Evolutionary conservation across 2,113 vertebrate genomes (phyloP), one percentile per base, ranked within the genome.

Genomic region (Collichthys lucidus): DNA sequence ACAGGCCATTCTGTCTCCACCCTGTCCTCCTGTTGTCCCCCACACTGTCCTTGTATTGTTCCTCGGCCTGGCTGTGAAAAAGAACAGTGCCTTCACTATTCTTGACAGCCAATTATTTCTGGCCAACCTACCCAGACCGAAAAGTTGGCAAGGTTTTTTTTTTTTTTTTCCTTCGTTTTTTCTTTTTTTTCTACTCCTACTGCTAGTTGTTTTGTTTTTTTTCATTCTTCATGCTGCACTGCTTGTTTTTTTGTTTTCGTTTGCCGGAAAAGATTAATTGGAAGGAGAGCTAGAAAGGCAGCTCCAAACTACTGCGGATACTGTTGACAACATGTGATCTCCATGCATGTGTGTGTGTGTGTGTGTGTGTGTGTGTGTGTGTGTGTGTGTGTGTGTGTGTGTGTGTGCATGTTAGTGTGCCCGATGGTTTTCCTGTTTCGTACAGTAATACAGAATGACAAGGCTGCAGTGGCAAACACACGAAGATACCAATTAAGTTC

Each of bases 51-150:
- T 93, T 90, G 88, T 82, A 82, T 85, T 90, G 84, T 87, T 92
- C 80, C 84, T 85, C 73, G 8, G 74, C 75, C 77, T 83, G 83
- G 77, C 88, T 88, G 71, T 70, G 86, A 89, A 90, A 91, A 89
- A 91, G 80, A 91, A 90, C 90, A 69, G 81, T 55, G 83, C 86
- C 86, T 87, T 92, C 89, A 88, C 84, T 67, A 80, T 82, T 68
- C 85, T 80, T 93, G 92, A 93, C 93, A 94, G 89, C 92, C 93
- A 94, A 94, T 93, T 94, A 93, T 94, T 93, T 91, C 86, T 93
- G 89, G 85, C 91, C 94, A 94, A 89, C 86, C 88, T 92, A 92
- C 86, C 91, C 86, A 89, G 84, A 89, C 92, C 59, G 59, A 91
- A 87, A 89, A 87, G 80, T 89, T 92, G 88, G 79, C 86, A 76